Conservation (phyloP, 2,797 vertebrate genomes). For the Myotis pilosus region DNA sequence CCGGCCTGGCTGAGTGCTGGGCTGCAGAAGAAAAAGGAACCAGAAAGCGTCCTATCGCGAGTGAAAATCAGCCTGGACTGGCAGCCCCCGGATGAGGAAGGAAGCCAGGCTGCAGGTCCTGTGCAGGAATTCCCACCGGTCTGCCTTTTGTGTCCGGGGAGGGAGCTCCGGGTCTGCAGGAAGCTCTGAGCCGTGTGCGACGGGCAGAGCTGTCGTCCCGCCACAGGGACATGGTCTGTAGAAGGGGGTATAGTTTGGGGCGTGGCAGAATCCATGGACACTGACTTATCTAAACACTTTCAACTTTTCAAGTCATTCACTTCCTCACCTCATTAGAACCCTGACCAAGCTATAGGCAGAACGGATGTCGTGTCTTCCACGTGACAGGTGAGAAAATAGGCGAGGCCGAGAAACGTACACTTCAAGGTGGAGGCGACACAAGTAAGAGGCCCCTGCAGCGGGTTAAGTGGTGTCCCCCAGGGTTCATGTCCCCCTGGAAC, state of each 20-base stretch:
- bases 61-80: neutral
- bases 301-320: neutral
- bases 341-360: no score
- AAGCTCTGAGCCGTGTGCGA: neutral
- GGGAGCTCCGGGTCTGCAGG: neutral
- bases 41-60: neutral
- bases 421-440: neutral
- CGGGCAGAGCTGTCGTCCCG: neutral
- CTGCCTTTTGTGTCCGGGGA: neutral
- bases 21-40: neutral
- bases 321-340: neutral
- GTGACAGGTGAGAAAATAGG: neutral
- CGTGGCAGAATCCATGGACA: fast-evolving
- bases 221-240: neutral
- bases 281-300: neutral
- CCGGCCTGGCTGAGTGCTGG: neutral
- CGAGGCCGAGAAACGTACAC: neutral
- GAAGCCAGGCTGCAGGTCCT: neutral
- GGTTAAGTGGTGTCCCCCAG: neutral
- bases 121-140: neutral
- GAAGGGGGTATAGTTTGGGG: neutral
- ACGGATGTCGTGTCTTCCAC: neutral
- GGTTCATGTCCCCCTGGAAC: neutral
- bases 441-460: neutral
- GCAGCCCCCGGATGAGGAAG: no score